Evolutionary conservation across 2,888 invertebrate species (phyloP), one percentile per base, ranked within the genome.

Genomic region (Diaperis boleti): DNA sequence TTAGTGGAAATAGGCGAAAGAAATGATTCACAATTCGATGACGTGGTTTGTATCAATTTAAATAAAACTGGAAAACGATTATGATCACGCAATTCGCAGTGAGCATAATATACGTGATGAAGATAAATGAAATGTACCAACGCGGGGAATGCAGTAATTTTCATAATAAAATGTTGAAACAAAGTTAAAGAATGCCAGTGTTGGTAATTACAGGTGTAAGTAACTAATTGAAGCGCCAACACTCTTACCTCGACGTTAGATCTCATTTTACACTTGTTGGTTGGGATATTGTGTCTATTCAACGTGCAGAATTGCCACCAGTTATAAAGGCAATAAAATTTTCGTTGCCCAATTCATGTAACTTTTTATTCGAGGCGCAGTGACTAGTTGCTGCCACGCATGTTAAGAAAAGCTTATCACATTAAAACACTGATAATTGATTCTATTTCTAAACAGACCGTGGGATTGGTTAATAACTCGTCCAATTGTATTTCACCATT

Each of bases 1-100:
- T 39, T 18, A 35, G 18, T 50, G 17, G 4, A 4, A 37, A 39
- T 15, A 29, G 31, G 26, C 39, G 39, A 39, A 15, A 26, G 26
- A 39, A 37, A 26, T 31, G 39, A 26, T 26, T 22, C 6, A 37
- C 15, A 22, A 39, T 52, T 52, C 33, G 13, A n/a, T n/a, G n/a
- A 10, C 22, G 14, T 17, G 7, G 14, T 52, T 26, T 42, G 41
- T 11, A 54, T 42, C 31, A 26, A 42, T 54, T 54, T 54, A 42
- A 42, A 54, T 54, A 26, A 26, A 54, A 54, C 41, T 54, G 26
- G 41, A 26, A 41, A 54, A 29, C 44, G 39, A 22, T 39, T 35
- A 57, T 47, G 37, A 57, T 3, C 33, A 33, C 33, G 33, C 33
- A 13, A 10, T 11, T 33, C 11, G n/a, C n/a, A n/a, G n/a, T n/a